These are phyloP conservation scores for Protonemura montana DNA, from an alignment of 2,888 invertebrate species.

Conservation along the genomic window DNA sequence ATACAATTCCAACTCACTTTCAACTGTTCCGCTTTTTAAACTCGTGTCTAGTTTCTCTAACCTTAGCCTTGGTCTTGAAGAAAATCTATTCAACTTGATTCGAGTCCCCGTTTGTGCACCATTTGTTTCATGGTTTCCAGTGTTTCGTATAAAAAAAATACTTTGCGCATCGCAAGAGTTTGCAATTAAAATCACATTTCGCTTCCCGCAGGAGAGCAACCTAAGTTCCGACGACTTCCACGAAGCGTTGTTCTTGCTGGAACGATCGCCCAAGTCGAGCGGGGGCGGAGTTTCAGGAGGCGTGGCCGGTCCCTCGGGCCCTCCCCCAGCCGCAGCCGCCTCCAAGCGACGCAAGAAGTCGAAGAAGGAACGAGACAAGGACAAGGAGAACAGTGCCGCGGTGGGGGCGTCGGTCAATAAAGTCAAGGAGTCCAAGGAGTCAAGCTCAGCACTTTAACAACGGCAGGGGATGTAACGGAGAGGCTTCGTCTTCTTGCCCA, in stretches of 20 bases:
- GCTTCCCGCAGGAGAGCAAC: conserved; percentile 58
- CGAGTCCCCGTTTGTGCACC: no score
- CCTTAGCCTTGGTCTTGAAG: no score
- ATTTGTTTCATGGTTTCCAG: no score
- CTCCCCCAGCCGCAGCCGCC: conserved; percentile 54
- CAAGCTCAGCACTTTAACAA: conserved; percentile 61
- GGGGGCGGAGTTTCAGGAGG: no score
- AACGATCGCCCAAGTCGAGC: conserved; percentile 63
- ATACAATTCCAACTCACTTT: no score
- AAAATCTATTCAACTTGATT: no score
- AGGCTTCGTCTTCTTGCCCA: not conserved
- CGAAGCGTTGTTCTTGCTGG: conserved; percentile 65
- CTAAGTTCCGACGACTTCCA: conserved; percentile 67
- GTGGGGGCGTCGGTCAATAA: conserved; percentile 50
- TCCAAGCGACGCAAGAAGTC: conserved; percentile 62
- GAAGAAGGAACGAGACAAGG: conserved; percentile 60
- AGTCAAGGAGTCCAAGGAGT: conserved; percentile 57
- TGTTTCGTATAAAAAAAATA: no score
- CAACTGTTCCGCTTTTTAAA: no score
- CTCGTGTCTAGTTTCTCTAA: no score
- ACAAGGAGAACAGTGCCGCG: conserved; percentile 52
- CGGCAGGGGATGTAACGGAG: not conserved
- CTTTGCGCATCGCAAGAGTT: no score
- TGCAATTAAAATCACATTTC: no score
- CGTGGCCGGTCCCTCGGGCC: conserved; percentile 44